Evolutionary conservation across 2,888 invertebrate genomes (phyloP).

Genomic region (Byasa hedistus): DNA sequence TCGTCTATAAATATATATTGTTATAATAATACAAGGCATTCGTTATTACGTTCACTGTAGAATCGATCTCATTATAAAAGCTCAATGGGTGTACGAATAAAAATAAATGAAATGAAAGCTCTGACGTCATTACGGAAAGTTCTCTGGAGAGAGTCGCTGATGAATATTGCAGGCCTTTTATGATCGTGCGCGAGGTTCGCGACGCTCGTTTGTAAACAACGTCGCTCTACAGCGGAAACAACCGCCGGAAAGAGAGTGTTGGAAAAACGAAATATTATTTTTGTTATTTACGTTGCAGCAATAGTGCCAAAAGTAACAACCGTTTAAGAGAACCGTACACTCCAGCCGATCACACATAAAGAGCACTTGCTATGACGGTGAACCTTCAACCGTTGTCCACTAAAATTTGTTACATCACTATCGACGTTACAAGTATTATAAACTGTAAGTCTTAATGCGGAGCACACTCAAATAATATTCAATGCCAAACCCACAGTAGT

Average conservation of each 20-base stretch:
- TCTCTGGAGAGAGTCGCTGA: constrained; percentile 3
- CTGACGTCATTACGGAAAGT: constrained; percentile 16
- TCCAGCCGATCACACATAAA: no score
- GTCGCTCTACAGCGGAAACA: background rate
- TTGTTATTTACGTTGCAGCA: no score
- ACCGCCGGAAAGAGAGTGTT: background rate
- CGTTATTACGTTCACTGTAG: no score
- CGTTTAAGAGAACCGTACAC: no score
- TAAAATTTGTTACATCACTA: no score
- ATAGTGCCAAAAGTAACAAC: no score
- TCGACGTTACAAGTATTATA: background rate
- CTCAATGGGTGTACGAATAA: background rate
- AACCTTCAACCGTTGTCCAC: no score
- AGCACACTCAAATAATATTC: background rate
- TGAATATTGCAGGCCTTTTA: constrained; percentile 25
- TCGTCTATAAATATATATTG: no score
- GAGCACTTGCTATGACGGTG: no score
- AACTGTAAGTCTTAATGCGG: background rate
- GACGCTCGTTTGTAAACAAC: constrained; percentile 5
- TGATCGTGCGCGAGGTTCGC: background rate
- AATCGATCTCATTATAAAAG: background rate
- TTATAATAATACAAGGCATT: background rate
- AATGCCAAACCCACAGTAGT: constrained; percentile 11
- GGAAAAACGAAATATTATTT: background rate
- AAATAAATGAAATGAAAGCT: background rate